Evolutionary conservation across 2,797 vertebrate species (phyloP).

Genomic region (Discoglossus pictus): DNA sequence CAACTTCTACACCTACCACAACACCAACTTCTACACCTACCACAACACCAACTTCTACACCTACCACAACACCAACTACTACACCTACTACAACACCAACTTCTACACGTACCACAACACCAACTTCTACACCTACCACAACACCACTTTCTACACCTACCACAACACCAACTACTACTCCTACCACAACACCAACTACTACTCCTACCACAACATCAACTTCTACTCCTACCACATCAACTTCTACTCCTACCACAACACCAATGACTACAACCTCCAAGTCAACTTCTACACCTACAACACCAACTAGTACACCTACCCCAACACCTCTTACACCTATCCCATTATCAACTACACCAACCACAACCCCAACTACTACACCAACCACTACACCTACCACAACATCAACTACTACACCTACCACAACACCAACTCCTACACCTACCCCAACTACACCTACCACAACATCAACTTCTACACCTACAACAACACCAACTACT

Average conservation of each 20-base stretch:
- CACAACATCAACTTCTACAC: neutral
- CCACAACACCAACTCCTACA: slow-evolving; percentile 1
- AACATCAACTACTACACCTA: neutral
- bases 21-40: neutral
- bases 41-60: neutral
- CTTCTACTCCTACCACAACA: neutral
- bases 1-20: slow-evolving; percentile 3
- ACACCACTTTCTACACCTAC: neutral
- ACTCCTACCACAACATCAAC: slow-evolving; percentile 1
- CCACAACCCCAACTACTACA: slow-evolving; percentile 2
- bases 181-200: neutral
- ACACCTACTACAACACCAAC: too few species aligned
- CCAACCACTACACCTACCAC: neutral
- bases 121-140: rapidly evolving
- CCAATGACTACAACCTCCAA: neutral
- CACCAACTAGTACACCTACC: neutral
- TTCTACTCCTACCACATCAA: neutral
- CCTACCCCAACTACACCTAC: neutral
- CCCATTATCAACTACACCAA: neutral
- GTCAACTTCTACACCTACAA: slow-evolving; percentile 3
- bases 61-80: neutral
- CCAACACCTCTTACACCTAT: neutral
- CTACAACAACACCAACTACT: neutral
- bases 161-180: slow-evolving; percentile 3
- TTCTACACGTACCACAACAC: too few species aligned